These are phyloP conservation scores for Buceros bicornis DNA, from an alignment of 2,797 vertebrate genomes.

Conservation along the genomic window DNA sequence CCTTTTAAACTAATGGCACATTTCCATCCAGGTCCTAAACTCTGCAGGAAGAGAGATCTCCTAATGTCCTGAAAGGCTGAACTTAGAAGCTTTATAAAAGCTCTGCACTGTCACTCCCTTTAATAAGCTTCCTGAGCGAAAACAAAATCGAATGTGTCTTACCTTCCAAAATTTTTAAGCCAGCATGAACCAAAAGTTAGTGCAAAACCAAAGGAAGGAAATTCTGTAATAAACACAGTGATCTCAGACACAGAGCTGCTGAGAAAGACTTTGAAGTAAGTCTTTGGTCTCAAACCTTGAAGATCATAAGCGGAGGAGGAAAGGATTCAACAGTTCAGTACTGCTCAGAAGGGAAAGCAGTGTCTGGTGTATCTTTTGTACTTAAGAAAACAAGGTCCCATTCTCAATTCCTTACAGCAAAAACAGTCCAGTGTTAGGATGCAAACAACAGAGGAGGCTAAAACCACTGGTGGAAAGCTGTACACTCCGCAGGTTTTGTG, in stretches of 20 bases:
- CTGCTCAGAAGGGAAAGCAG: neutral
- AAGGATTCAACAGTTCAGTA: neutral
- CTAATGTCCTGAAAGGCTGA: neutral
- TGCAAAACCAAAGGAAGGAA: slow-evolving; percentile 3
- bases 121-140: neutral
- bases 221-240: neutral
- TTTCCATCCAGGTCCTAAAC: neutral
- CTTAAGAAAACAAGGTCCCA: neutral
- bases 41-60: neutral
- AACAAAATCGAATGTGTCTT: neutral
- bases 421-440: neutral
- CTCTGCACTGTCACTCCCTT: neutral
- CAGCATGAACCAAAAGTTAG: neutral
- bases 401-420: neutral
- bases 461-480: neutral
- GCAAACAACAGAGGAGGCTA: neutral
- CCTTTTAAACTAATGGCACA: neutral
- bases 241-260: neutral
- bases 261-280: neutral
- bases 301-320: neutral
- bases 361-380: neutral
- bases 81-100: neutral
- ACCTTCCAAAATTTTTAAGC: neutral
- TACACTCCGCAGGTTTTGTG: rapidly evolving
- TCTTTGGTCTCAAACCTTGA: neutral